Base-by-base conservation (phyloP, 2,113 vertebrate genomes). In the Rhea americana region DNA sequence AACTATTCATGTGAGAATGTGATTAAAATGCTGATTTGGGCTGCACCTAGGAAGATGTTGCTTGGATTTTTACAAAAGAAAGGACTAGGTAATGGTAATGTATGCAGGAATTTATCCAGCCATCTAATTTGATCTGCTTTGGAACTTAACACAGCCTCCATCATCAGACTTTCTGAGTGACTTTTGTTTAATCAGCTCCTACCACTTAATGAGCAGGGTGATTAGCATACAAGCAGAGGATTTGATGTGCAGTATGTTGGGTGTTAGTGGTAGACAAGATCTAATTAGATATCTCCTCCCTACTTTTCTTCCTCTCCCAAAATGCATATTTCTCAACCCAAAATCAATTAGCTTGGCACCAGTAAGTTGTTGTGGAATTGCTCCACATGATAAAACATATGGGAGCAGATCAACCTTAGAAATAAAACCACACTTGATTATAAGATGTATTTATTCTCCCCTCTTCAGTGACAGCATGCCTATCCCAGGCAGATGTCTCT, bases 151-250 rank as follows among this genome's bases (percentile, higher is more conserved):
- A 55, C 55, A 92, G 41, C 32, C 89, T 93, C 63, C 66, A 74
- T 72, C 82, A 74, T 77, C 75, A 94, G 82, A 85, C 19, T 76
- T 58, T 74, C 74, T 63, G 59, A 93, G 37, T 81, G 88, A 81
- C 88, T 96, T 92, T 70, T 89, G 75, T 85, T 94, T 95, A 96
- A 95, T 95, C 84, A 89, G 79, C 55, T 96, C 94, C 63, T 66
- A 50, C 67, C 76, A 68, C 75, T 89, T 94, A 91, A 96, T 87
- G 80, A 93, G 75, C 39, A 30, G 51, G 28, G 51, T 85, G 79
- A 91, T 93, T 91, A 94, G 58, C 89, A 87, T 58, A 83, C 26
- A 83, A 71, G 84, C 47, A 91, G 82, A 80, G 72, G 72, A 92
- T 91, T 87, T 91, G 87, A 67, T 73, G 45, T 35, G 67, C 55